Evolutionary conservation across 2,797 vertebrate species (phyloP).

Genomic region (Helostoma temminkii): DNA sequence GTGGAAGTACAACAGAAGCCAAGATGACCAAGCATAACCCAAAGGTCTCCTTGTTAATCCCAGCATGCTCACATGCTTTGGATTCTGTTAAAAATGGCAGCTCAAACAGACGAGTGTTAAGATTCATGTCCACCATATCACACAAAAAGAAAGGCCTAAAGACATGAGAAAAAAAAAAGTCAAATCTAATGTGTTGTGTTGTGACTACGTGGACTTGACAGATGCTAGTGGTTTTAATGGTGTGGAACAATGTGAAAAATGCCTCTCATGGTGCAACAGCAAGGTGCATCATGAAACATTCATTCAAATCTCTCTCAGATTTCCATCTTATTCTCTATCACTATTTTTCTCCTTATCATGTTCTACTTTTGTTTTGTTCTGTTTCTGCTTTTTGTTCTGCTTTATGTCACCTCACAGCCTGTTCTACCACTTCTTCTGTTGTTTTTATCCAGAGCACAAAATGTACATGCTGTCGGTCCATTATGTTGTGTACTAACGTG

Average conservation of each 20-base stretch:
- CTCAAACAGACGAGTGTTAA: slow-evolving; percentile 45
- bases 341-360: slow-evolving; percentile 1
- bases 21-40: slow-evolving; percentile 17
- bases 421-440: slow-evolving; percentile 1
- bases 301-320: slow-evolving; percentile 12
- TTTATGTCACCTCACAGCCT: slow-evolving; percentile 6
- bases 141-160: slow-evolving; percentile 52
- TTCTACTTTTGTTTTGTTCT: slow-evolving; percentile 24
- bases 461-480: slow-evolving; percentile 11
- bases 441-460: slow-evolving; percentile 16
- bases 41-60: slow-evolving; percentile 41
- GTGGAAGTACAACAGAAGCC: slow-evolving; percentile 30
- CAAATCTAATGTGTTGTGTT: slow-evolving; percentile 46
- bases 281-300: slow-evolving; percentile 57
- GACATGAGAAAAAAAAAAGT: slow-evolving; percentile 52
- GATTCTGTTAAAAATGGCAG: slow-evolving; percentile 38
- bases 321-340: not conserved
- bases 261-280: slow-evolving; percentile 35
- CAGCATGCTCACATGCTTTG: slow-evolving; percentile 11
- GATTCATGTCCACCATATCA: slow-evolving; percentile 49
- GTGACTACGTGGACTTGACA: slow-evolving; percentile 46
- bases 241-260: slow-evolving; percentile 75
- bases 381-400: slow-evolving; percentile 13
- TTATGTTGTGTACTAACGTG: slow-evolving; percentile 41
- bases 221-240: slow-evolving; percentile 71